Evolutionary conservation across 2,113 vertebrate species (phyloP), one percentile per base, ranked within the genome.

Genomic region (Callithrix jacchus): DNA sequence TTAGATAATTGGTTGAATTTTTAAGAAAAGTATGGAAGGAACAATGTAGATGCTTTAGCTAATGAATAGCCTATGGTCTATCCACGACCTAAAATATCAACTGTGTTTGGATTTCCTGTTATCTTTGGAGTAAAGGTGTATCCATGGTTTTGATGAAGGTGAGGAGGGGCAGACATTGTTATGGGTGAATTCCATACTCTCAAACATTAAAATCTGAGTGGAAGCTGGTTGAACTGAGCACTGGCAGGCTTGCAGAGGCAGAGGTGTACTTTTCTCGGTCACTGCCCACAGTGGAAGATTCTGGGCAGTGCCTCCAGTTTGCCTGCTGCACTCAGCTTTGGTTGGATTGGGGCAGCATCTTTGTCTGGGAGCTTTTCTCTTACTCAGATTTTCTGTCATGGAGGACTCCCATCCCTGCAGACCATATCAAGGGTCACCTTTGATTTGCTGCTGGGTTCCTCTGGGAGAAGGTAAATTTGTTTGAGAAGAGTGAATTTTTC

Each of bases 1-100:
- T 90, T 80, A 21, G 40, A 32, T 79, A 87, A 52, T 30, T 42
- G 74, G 58, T 25, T 89, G 32, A 56, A 58, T 84, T 97, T 89
- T 96, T n/a, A 92, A 97, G 66, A 76, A 94, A 66, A 96, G 37
- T 56, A 54, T 84, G 37, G 17, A 80, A 93, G 56, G 73, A 74
- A 25, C 42, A 58, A 1, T 56, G 52, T 58, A 84, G 89, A 73
- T 80, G 1, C 81, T 91, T 91, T n/a, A 35, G 42, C 56, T 92
- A 85, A 90, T 66, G 37, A 74, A 52, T 30, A 86, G 56, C 42
- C 40, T 8, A 66, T 35, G 27, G 68, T 89, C 56, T 91, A 52
- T 76, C 18, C 2, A 56, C 40, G 37, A 47, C 37, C 12, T 4
- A 0, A 5, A 13, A 5, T 82, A 49, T 76, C 8, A 2, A 13